These are phyloP conservation scores for Erythrocercus mccallii DNA, from an alignment of 2,113 vertebrate genomes.

Conservation along the genomic window DNA sequence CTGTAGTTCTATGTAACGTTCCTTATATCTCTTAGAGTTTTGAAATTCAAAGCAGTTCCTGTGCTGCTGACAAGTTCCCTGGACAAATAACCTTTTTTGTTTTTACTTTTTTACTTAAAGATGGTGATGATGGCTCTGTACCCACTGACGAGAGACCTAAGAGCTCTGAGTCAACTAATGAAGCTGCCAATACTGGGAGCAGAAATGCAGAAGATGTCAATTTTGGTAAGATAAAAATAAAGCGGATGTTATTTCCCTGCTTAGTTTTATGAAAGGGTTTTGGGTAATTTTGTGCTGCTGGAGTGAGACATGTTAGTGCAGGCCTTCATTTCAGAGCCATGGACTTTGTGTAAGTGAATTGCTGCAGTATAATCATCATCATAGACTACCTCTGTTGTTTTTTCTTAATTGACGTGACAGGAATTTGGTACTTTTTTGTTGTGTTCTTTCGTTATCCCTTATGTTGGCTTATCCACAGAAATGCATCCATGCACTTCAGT, in stretches of 20 bases:
- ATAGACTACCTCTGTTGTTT: background rate
- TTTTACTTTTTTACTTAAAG: background rate
- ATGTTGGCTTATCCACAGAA: background rate
- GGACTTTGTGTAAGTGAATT: background rate
- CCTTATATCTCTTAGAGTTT: background rate
- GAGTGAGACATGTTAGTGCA: background rate
- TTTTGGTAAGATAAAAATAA: background rate
- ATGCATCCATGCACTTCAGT: accelerated
- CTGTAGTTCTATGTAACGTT: background rate
- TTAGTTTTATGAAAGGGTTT: background rate
- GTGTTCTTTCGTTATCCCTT: background rate
- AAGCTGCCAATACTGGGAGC: background rate
- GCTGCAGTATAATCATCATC: background rate
- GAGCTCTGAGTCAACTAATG: accelerated
- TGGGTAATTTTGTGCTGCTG: background rate
- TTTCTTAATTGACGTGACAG: background rate
- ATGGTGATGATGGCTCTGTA: background rate
- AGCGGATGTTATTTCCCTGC: background rate
- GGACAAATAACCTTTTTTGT: background rate
- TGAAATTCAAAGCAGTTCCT: background rate
- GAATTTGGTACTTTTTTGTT: background rate
- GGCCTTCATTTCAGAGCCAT: too few species aligned
- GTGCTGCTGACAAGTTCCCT: background rate
- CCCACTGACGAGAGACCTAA: background rate
- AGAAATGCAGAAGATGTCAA: background rate